Conservation (phyloP, 2,888 invertebrate species). For the Diplazon laetatorius region DNA sequence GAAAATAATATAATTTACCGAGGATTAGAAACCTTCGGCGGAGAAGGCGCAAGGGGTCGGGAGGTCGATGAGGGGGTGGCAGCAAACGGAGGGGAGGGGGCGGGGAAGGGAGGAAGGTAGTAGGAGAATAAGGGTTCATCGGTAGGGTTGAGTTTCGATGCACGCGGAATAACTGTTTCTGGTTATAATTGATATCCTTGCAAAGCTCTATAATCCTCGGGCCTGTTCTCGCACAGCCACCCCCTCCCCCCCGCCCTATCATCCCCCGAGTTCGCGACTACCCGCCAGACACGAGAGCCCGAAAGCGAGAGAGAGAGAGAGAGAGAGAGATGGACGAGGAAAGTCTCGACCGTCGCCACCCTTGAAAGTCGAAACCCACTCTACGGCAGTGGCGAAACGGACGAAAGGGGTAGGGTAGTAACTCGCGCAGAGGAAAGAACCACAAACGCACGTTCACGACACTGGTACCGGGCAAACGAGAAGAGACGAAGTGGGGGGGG, state of each 20-base stretch:
- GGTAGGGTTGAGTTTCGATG: conserved; percentile 71
- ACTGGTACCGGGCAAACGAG: conserved; percentile 35
- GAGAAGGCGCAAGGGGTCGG: conserved; percentile 61
- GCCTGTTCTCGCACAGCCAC: conserved; percentile 59
- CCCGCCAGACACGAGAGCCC: conserved; percentile 39
- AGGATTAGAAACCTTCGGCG: conserved; percentile 78
- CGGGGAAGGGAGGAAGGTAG: conserved; percentile 44
- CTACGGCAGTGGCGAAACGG: conserved; percentile 56
- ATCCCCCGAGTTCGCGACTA: conserved; percentile 45
- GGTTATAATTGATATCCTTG: conserved; percentile 83
- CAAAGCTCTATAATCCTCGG: conserved; percentile 82
- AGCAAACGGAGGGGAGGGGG: conserved; percentile 59
- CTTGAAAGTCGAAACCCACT: conserved; percentile 79
- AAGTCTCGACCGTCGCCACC: conserved; percentile 74
- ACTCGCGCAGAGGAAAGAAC: conserved; percentile 49
- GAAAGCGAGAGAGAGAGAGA: too few species aligned
- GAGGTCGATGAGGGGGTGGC: conserved; percentile 63
- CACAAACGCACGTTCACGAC: conserved; percentile 72
- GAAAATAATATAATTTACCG: conserved; percentile 83
- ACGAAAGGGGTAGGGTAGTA: conserved; percentile 59
- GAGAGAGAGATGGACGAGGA: too few species aligned
- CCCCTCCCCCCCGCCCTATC: conserved; percentile 13
- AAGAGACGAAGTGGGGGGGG: too few species aligned
- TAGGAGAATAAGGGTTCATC: conserved; percentile 51
- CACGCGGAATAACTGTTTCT: conserved; percentile 82